Conservation (phyloP, 2,113 vertebrate species). For the Pterocles orientalis region DNA sequence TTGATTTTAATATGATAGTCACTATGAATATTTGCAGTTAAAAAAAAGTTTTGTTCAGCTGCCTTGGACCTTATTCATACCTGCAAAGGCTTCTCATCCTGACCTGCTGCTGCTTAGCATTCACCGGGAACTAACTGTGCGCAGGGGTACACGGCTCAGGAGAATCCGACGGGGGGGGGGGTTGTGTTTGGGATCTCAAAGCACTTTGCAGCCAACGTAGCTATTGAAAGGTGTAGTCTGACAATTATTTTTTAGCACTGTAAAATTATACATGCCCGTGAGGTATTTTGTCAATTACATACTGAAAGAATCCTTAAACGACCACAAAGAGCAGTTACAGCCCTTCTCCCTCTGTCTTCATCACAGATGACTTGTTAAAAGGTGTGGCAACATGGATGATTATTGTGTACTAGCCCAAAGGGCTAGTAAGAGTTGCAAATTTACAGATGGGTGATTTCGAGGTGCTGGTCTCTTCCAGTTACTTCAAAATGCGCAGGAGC, state of each 20-base stretch:
- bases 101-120: background rate
- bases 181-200: background rate
- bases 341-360: background rate
- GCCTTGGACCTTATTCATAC: background rate
- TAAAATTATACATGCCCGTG: background rate
- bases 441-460: background rate
- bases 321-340: background rate
- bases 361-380: background rate
- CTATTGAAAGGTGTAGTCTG: background rate
- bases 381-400: background rate
- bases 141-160: background rate
- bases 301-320: background rate
- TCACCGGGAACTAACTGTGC: background rate
- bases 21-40: background rate
- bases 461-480: background rate
- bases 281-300: background rate
- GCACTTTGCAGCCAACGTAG: background rate
- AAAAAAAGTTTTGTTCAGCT: background rate
- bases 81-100: background rate
- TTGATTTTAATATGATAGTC: background rate
- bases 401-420: background rate
- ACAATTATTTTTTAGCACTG: background rate
- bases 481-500: background rate
- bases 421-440: background rate
- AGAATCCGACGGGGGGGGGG: accelerated